Evolutionary conservation across 2,888 invertebrate species (phyloP).

Genomic region (Ochropleura plecta): DNA sequence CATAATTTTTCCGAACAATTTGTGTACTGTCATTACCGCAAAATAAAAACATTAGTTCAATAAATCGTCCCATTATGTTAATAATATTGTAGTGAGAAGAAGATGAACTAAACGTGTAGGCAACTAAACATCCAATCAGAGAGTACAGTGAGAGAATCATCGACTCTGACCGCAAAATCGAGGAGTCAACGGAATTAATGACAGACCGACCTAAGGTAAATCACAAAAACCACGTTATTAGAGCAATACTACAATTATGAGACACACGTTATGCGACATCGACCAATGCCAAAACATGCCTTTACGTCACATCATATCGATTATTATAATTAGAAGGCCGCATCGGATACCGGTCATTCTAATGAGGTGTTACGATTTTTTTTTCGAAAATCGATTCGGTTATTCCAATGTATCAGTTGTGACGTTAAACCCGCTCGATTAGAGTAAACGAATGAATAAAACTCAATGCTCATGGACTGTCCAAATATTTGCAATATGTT

Average conservation of each 20-base stretch:
- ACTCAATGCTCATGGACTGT: conserved; percentile 5
- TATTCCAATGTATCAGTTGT: conserved; percentile 32
- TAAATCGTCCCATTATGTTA: background rate
- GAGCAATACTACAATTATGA: conserved; percentile 39
- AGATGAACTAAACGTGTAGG: too few species aligned
- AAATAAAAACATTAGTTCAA: conserved; percentile 10
- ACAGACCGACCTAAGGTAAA: conserved; percentile 50
- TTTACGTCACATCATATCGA: conserved; percentile 52
- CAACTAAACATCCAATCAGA: conserved; percentile 32
- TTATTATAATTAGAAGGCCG: conserved; percentile 59
- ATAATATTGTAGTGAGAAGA: background rate
- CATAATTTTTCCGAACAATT: background rate
- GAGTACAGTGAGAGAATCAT: conserved; percentile 42
- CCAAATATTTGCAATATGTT: conserved; percentile 22
- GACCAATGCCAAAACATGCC: conserved; percentile 51
- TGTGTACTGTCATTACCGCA: background rate
- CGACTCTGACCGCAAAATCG: conserved; percentile 51
- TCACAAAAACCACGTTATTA: conserved; percentile 61
- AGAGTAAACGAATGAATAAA: conserved; percentile 6
- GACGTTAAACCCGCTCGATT: conserved; percentile 28
- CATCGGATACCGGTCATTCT: conserved; percentile 47
- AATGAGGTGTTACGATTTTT: conserved; percentile 36
- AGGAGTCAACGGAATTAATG: conserved; percentile 47
- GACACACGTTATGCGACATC: conserved; percentile 54
- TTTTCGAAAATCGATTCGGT: conserved; percentile 43